Conservation (phyloP, 2,113 vertebrate species). For the Riparia riparia region DNA sequence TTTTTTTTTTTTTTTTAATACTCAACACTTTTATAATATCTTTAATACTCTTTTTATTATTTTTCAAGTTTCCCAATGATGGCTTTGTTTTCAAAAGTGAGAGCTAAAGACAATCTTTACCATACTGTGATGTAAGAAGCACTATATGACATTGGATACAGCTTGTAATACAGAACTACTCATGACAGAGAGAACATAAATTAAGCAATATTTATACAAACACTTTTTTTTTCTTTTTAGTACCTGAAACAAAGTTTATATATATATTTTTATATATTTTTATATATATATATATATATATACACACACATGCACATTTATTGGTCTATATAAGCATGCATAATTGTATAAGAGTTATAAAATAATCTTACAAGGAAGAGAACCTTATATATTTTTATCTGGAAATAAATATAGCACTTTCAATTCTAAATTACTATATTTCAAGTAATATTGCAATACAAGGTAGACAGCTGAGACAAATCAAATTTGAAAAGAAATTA, state of each 20-base stretch:
- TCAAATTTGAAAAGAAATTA: neutral
- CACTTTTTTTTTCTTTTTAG: neutral
- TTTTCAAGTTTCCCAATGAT: neutral
- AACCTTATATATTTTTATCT: neutral
- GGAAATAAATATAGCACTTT: neutral
- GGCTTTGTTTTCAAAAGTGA: neutral
- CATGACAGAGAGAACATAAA: neutral
- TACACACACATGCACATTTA: accelerated
- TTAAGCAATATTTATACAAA: neutral
- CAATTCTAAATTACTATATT: neutral
- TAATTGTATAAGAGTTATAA: neutral
- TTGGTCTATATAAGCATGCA: neutral
- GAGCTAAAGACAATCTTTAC: neutral
- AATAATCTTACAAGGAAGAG: neutral
- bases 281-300: accelerated
- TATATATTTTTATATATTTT: no score
- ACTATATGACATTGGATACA: neutral
- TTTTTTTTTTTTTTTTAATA: neutral
- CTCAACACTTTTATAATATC: neutral
- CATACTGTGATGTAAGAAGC: neutral
- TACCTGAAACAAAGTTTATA: neutral
- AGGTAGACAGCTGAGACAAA: neutral
- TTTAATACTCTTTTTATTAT: neutral
- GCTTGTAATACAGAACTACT: neutral
- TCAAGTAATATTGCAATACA: neutral